Evolutionary conservation across 2,113 vertebrate species (phyloP), one percentile per base, ranked within the genome.

Genomic region (Cinclus mexicanus): DNA sequence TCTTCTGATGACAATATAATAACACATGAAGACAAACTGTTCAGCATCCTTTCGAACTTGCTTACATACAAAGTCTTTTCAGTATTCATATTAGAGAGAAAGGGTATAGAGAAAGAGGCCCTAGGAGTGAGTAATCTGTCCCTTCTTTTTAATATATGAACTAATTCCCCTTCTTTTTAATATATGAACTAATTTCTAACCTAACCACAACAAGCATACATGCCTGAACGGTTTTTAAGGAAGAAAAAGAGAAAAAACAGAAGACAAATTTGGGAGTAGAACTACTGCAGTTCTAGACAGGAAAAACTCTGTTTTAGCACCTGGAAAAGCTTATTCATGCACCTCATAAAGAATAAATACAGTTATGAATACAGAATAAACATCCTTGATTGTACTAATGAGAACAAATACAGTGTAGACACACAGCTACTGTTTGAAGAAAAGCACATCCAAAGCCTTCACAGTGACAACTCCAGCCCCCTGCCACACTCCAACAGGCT

Each of bases 401-500:
- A 57, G 42, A 87, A 47, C 44, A 78, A 93, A 83, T 42, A 70
- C 3, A 49, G 29, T 11, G 39, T 31, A 75, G 83, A 72, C 68
- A 80, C 37, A 42, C 29, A 71, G 56, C 26, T 56, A 86, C 4
- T 78, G 68, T 91, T 56, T 52, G 44, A 85, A 82, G 37, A 31
- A 31, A 72, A 77, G 75, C 72, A 82, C 49, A 68, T n/a, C 41
- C 17, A 65, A 60, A 92, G 39, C 50, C 39, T 69, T 46, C 60
- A 24, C 23, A 78, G 63, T 14, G 59, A 65, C 65, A 71, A 25
- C 33, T 85, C 64, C 75, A 56, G 44, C 49, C 44, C 7, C 22
- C 64, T 26, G 76, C 64, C 59, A 15, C 0, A 1, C 35, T 87
- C 44, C 28, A n/a, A 25, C 46, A 35, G 56, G 57, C 1, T 0